Conservation (phyloP, 2,888 invertebrate genomes). For the Latheticus oryzae region DNA sequence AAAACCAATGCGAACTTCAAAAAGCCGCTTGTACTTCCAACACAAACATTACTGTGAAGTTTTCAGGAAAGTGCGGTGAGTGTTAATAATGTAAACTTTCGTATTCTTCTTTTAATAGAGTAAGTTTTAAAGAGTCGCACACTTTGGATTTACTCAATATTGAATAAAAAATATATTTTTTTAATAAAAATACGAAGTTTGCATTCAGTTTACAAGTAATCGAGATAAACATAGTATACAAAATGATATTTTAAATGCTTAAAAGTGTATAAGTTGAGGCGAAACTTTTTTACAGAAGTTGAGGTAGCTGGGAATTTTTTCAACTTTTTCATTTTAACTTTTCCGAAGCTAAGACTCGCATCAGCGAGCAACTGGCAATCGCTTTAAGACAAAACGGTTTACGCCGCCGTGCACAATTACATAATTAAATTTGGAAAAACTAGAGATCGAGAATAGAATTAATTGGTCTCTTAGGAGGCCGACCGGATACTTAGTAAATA, state of each 20-base stretch:
- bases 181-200: constrained; percentile 22
- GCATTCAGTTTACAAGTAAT: constrained; percentile 29
- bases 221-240: constrained; percentile 27
- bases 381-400: constrained; percentile 48
- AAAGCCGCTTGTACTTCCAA: constrained; percentile 81
- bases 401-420: constrained; percentile 47
- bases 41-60: constrained; percentile 82
- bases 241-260: constrained; percentile 45
- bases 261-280: constrained; percentile 45
- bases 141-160: neutral
- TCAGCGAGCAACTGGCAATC: constrained; percentile 48
- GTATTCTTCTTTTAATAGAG: constrained; percentile 19
- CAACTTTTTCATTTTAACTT: constrained; percentile 56
- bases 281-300: constrained; percentile 49
- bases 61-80: constrained; percentile 90
- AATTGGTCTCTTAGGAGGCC: constrained; percentile 19
- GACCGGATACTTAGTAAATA: constrained; percentile 19
- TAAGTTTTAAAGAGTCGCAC: constrained; percentile 1
- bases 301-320: constrained; percentile 49
- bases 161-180: constrained; percentile 18
- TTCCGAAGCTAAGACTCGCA: constrained; percentile 45
- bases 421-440: constrained; percentile 50
- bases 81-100: constrained; percentile 40
- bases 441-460: constrained; percentile 38
- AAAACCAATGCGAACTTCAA: constrained; percentile 86